Conservation (phyloP, 1,140 invertebrate species). For the Catajapyx aquilonaris region DNA sequence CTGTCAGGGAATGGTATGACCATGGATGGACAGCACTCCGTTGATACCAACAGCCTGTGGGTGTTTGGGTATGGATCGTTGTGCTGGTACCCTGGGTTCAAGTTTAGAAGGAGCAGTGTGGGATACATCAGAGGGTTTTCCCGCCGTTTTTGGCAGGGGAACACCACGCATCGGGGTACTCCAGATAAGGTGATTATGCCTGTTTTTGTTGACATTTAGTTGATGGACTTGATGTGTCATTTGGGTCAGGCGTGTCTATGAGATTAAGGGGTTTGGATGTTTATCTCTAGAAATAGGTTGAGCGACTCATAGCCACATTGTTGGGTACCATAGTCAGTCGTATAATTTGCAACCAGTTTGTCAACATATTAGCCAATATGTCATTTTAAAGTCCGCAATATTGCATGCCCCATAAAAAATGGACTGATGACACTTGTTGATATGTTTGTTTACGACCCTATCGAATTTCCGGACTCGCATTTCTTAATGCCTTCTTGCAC, state of each 20-base stretch:
- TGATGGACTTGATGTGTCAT: neutral
- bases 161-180: slow-evolving; percentile 55
- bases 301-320: neutral
- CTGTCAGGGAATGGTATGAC: too few relatives aligned
- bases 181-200: slow-evolving; percentile 38
- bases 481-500: too few relatives aligned
- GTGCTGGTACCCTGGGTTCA: slow-evolving; percentile 70
- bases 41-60: slow-evolving; percentile 27
- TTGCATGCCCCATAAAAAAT: too few relatives aligned
- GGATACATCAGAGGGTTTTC: slow-evolving; percentile 53
- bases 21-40: neutral
- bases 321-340: neutral
- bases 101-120: slow-evolving; percentile 40
- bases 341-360: neutral
- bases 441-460: too few relatives aligned
- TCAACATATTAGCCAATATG: neutral
- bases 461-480: too few relatives aligned
- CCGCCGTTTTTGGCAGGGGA: slow-evolving; percentile 70
- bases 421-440: too few relatives aligned
- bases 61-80: slow-evolving; percentile 71
- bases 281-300: neutral
- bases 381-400: too few relatives aligned
- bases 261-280: neutral
- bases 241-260: neutral
- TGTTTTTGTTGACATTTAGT: neutral